Conservation (phyloP, 2,113 vertebrate genomes). For the Protobothrops flavoviridis region DNA sequence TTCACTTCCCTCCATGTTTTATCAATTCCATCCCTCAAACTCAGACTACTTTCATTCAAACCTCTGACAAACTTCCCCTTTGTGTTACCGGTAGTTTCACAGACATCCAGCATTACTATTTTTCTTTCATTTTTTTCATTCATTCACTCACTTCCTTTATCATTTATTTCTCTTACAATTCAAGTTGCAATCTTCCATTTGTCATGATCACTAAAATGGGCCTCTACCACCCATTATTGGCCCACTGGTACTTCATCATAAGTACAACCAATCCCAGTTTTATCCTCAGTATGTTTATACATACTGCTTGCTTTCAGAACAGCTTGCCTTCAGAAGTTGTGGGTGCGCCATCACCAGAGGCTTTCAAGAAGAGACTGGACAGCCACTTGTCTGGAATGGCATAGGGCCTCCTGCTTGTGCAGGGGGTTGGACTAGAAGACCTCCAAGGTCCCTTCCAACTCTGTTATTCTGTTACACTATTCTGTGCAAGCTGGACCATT, state of each 20-base stretch:
- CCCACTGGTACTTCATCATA: background rate
- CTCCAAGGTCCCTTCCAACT: too few relatives aligned
- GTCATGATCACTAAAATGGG: background rate
- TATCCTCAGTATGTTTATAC: background rate
- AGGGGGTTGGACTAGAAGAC: too few relatives aligned
- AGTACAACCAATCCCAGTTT: background rate
- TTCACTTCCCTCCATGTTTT: background rate
- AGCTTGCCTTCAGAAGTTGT: too few relatives aligned
- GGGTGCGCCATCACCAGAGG: too few relatives aligned
- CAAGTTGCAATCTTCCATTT: background rate
- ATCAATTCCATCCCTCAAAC: background rate
- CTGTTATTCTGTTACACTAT: background rate
- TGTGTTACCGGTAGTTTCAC: background rate
- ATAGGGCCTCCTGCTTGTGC: too few relatives aligned
- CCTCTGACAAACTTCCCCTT: background rate
- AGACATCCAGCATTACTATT: background rate
- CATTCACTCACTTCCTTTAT: background rate
- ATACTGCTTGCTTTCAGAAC: too few relatives aligned
- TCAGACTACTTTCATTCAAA: background rate
- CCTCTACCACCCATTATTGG: background rate
- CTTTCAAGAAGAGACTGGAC: too few relatives aligned
- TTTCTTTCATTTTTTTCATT: background rate
- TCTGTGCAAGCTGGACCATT: background rate
- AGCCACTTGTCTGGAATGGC: too few relatives aligned
- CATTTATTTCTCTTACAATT: background rate